Percentiles rank a stretch among this genome's conserved stretches.
Evolutionary conservation across 1,140 invertebrate species (phyloP).

Genomic region (Ylistrum balloti): DNA sequence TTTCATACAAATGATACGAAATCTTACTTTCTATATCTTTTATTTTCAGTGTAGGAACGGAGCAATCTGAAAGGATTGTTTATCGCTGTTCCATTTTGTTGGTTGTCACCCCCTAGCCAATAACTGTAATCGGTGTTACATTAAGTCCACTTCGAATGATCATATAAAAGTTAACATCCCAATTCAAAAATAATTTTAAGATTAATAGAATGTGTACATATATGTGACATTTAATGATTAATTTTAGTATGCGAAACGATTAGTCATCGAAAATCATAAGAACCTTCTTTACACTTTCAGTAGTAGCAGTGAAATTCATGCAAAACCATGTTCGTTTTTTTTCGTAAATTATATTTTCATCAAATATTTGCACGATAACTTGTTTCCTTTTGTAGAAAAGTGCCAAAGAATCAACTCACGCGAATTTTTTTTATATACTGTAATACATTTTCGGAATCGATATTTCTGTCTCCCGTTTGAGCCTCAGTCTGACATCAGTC

Average conservation of each 20-base stretch:
- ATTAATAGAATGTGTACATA: not conserved
- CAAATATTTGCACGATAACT: too few species aligned
- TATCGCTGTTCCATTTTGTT: slow-evolving; percentile 58
- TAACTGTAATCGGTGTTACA: not conserved
- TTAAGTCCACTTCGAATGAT: not conserved
- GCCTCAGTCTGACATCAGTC: slow-evolving; percentile 61
- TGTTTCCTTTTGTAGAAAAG: too few species aligned
- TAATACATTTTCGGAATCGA: slow-evolving; percentile 41
- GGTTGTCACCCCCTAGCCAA: slow-evolving; percentile 32
- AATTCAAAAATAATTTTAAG: not conserved
- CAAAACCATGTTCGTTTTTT: not conserved
- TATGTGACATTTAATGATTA: not conserved
- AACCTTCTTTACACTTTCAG: not conserved
- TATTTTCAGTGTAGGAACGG: not conserved
- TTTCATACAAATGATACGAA: not conserved
- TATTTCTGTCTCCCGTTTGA: slow-evolving; percentile 44
- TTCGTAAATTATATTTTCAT: too few species aligned
- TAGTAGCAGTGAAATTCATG: not conserved
- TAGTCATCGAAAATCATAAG: not conserved
- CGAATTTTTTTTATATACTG: too few species aligned
- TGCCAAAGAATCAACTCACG: too few species aligned
- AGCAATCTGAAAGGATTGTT: slow-evolving; percentile 51
- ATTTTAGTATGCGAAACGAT: not conserved
- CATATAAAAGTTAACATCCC: not conserved
- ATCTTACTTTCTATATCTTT: not conserved